A percentile compares a stretch with the other conserved stretches of the same genome.
These are phyloP conservation scores for Lepidochrysops patricia DNA, from an alignment of 2,888 invertebrate species.

Conservation along the genomic window DNA sequence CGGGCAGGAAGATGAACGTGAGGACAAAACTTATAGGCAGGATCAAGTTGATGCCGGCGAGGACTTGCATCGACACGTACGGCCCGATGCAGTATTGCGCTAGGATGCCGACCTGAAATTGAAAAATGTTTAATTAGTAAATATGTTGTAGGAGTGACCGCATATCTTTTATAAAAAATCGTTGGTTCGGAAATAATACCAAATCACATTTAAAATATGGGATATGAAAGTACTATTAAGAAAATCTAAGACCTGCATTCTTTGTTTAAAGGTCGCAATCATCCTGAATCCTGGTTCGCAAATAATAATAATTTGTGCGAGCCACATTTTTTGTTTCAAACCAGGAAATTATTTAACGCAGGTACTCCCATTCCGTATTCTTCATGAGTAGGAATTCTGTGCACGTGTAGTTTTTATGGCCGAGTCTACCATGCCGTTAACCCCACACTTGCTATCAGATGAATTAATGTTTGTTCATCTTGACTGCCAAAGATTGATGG, in stretches of 20 bases:
- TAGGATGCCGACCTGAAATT: slow-evolving; percentile 74
- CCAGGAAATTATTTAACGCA: not conserved
- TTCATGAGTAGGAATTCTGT: not conserved
- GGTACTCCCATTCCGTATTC: not conserved
- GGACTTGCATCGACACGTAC: slow-evolving; percentile 66
- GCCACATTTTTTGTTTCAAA: not conserved
- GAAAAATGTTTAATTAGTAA: slow-evolving; percentile 22
- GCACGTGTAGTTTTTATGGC: slow-evolving; percentile 8
- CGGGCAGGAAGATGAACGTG: slow-evolving; percentile 78
- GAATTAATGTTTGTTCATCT: slow-evolving; percentile 5
- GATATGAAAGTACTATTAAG: no score
- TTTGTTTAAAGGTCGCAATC: no score
- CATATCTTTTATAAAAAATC: no score
- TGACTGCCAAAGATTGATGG: not conserved
- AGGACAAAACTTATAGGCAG: slow-evolving; percentile 73
- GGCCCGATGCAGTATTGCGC: slow-evolving; percentile 77
- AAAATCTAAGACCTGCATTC: no score
- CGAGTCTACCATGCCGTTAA: not conserved
- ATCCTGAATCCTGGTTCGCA: no score
- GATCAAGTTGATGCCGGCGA: slow-evolving; percentile 72
- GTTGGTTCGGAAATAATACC: no score
- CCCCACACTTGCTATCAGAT: not conserved
- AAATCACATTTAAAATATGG: no score
- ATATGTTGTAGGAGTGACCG: no score
- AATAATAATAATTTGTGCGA: not conserved